Evolutionary conservation across 2,888 invertebrate genomes (phyloP).

Genomic region (Drosophila greeni): DNA sequence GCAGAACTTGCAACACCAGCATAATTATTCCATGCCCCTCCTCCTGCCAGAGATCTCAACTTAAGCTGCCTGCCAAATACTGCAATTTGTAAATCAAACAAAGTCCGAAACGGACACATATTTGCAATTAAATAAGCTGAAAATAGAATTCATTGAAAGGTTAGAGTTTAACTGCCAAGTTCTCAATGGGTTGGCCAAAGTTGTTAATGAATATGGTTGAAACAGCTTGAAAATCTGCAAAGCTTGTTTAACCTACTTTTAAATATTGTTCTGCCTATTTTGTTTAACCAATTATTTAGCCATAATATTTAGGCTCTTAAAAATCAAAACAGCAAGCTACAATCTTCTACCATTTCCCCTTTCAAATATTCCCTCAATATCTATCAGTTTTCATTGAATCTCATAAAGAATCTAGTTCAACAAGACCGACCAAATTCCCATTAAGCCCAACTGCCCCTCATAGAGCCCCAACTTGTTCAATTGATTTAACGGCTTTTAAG

Average conservation of each 20-base stretch:
- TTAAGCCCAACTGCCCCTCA: conserved; percentile 12
- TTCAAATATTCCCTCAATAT: background rate
- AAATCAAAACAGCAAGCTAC: background rate
- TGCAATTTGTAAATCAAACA: conserved; percentile 56
- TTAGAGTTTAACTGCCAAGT: conserved; percentile 13
- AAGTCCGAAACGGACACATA: conserved; percentile 18
- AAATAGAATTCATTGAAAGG: conserved; percentile 16
- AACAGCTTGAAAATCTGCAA: background rate
- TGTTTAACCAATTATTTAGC: background rate
- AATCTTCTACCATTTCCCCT: background rate
- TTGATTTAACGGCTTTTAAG: conserved; percentile 30
- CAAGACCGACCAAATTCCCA: conserved; percentile 11
- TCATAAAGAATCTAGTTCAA: conserved; percentile 27
- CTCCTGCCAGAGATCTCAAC: conserved; percentile 2
- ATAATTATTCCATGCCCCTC: conserved; percentile 50
- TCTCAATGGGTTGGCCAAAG: conserved; percentile 1
- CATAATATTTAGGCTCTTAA: too few relatives aligned
- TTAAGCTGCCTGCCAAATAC: conserved; percentile 27
- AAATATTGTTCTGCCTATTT: background rate
- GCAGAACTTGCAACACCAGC: conserved; percentile 33
- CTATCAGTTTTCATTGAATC: conserved; percentile 15
- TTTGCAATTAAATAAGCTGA: background rate
- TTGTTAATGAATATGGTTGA: background rate
- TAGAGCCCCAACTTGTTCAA: conserved; percentile 16
- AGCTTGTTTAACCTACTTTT: conserved; percentile 1